These are phyloP conservation scores for Eupithecia subfuscata DNA, from an alignment of 2,888 invertebrate species.

Conservation along the genomic window DNA sequence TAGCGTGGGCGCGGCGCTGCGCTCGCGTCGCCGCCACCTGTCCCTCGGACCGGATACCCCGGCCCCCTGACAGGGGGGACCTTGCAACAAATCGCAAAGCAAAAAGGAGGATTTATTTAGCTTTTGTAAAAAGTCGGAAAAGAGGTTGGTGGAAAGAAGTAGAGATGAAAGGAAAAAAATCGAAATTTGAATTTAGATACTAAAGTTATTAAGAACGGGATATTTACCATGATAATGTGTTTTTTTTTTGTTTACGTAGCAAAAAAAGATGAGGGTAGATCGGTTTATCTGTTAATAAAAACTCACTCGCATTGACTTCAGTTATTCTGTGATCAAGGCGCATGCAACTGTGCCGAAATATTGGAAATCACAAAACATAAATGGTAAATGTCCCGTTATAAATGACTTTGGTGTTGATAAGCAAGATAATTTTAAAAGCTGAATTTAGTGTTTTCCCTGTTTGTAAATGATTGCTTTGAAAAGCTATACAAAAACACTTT, in stretches of 20 bases:
- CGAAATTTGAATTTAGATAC: background rate
- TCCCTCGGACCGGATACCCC: constrained; percentile 77
- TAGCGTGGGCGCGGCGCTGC: constrained; percentile 73
- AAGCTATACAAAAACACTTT: no score
- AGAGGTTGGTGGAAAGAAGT: background rate
- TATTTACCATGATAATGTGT: background rate
- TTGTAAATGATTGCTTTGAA: no score
- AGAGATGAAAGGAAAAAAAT: background rate
- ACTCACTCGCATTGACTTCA: no score
- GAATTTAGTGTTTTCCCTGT: no score
- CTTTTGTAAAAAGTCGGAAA: background rate
- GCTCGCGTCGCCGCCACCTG: constrained; percentile 71
- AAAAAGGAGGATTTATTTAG: constrained; percentile 12
- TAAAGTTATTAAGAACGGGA: background rate
- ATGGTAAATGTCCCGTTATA: no score
- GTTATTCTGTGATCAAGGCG: no score
- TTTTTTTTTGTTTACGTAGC: background rate
- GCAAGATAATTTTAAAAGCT: no score
- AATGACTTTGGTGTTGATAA: no score
- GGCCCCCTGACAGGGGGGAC: constrained; percentile 55
- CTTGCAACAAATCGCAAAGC: constrained; percentile 51
- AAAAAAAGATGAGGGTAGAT: background rate
- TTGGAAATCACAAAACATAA: no score
- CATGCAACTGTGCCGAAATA: no score
- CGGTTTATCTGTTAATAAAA: background rate